Evolutionary conservation across 1,140 invertebrate genomes (phyloP), one percentile per base, ranked within the genome.

Genomic region (Manduca sexta): DNA sequence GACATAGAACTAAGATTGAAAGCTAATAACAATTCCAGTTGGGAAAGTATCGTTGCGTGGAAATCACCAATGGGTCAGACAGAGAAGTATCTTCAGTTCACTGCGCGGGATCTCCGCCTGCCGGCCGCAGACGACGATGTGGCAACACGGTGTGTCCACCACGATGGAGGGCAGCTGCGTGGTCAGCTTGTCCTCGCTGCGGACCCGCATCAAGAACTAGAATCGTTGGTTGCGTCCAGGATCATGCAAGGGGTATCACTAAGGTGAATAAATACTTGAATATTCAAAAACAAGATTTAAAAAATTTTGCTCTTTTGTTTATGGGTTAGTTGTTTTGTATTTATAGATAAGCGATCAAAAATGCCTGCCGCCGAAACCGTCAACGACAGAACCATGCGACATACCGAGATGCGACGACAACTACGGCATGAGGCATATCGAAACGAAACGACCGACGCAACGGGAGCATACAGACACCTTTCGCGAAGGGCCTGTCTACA

Each of bases 121-220:
- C 62, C 0, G 60, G 59, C 0, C 58, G 60, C 11, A 59, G 78
- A 45, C 60, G 74, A 0, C 49, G 77, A 11, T 79, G 84, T 50
- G 77, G 78, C 0, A 72, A 49, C n/a, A 49, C 55, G 8, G 60
- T 80, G 0, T 87, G 86, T 53, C 56, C 75, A 3, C 81, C 84
- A 2, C 67, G 82, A 16, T 87, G 86, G 86, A 51, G 79, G 4
- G 52, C 82, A 10, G 69, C 74, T 3, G 54, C 75, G 0, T 87
- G 86, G 86, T 70, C 79, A 6, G 4, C 64, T 0, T 87, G 86
- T 46, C 81, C 83, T n/a, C 50, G 64, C 6, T 87, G 86, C 56
- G 86, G 86, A 13, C 75, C 71, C 2, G 80, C 82, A 4, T 63
- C 52, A 0, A 60, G 63, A 8, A 74, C 64, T 0, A 74, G 82